Percentiles rank a stretch among this genome's conserved stretches.
Conservation (phyloP, 2,797 vertebrate genomes). For the Anguilla pacifica region DNA sequence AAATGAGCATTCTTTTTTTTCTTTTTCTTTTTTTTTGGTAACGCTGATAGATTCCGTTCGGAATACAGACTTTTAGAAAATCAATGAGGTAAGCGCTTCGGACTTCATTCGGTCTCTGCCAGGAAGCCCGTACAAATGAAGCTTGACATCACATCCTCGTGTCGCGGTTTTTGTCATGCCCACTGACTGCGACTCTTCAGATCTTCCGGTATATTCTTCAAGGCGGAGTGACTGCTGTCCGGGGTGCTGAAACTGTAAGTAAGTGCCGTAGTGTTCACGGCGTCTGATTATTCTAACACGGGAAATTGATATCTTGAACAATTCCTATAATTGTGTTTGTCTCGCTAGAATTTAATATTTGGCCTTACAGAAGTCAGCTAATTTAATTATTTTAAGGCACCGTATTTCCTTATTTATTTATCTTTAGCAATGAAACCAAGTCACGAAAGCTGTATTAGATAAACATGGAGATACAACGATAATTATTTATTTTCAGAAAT, state of each 20-base stretch:
- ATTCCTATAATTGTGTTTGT: background rate
- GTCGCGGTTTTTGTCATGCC: constrained; percentile 3
- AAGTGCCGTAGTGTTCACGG: constrained; percentile 2
- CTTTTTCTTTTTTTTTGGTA: too few relatives aligned
- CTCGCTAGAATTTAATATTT: background rate
- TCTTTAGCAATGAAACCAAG: constrained; percentile 5
- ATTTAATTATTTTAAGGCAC: background rate
- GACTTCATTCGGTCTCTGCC: background rate
- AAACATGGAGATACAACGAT: background rate
- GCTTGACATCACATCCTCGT: constrained; percentile 29
- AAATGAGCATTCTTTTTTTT: background rate
- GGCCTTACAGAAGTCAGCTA: background rate
- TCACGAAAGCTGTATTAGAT: background rate
- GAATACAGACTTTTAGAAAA: background rate
- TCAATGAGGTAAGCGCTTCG: background rate
- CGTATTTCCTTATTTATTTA: background rate
- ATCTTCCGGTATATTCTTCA: constrained; percentile 35
- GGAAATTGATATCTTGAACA: background rate
- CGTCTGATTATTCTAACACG: background rate
- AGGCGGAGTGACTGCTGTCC: constrained; percentile 58
- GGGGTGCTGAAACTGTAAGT: constrained; percentile 65
- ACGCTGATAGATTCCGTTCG: background rate
- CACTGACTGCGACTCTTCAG: background rate
- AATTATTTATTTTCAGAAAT: background rate
- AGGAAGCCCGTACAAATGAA: constrained; percentile 8